Evolutionary conservation across 2,113 vertebrate genomes (phyloP).

Genomic region (Tachuris rubrigastra): DNA sequence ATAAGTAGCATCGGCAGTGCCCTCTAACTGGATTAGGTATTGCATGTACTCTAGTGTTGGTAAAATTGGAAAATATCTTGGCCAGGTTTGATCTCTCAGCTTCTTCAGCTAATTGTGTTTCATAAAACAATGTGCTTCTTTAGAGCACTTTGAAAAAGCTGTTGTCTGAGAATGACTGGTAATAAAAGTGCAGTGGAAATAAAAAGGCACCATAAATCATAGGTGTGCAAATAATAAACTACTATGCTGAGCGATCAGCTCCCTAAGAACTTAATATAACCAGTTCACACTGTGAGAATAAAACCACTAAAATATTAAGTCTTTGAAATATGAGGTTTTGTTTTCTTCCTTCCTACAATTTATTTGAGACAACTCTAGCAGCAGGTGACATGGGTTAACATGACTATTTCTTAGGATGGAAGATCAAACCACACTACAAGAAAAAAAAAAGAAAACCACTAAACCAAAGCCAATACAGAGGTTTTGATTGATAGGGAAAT

Average conservation of each 20-base stretch:
- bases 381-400: not conserved
- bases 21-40: not conserved
- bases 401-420: not conserved
- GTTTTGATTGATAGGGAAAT: not conserved
- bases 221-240: slow-evolving; percentile 14
- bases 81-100: not conserved
- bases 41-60: not conserved
- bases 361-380: not conserved
- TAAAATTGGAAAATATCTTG: not conserved
- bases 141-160: not conserved
- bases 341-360: not conserved
- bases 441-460: not conserved
- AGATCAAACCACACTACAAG: not conserved
- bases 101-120: not conserved
- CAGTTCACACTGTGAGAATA: not conserved
- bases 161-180: not conserved
- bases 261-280: not conserved
- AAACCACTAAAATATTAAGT: slow-evolving; percentile 2
- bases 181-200: not conserved
- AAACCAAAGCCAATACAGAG: not conserved
- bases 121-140: not conserved
- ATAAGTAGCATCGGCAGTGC: not conserved
- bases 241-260: not conserved
- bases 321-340: not conserved
- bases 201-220: not conserved